Evolutionary conservation across 2,888 invertebrate species (phyloP), one percentile per base, ranked within the genome.

Genomic region (Rotaria socialis): DNA sequence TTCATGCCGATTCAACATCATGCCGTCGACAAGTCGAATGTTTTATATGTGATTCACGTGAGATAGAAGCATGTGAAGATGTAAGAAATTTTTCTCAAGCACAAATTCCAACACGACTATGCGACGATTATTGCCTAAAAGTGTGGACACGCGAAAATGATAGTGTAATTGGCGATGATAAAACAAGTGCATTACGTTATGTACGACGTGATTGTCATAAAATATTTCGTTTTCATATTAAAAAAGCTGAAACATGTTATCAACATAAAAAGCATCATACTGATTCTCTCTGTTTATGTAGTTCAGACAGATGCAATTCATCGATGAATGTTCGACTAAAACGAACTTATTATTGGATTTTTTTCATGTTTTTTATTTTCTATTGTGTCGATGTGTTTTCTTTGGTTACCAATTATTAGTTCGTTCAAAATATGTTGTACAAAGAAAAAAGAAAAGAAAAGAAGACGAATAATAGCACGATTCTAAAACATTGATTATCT

Each of bases 71-170:
- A n/a, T 80, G 80, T 47, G 80, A 80, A 80, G 47, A 80, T 80
- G 41, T 47, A 47, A 41, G n/a, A n/a, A 80, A 41, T 47, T 80
- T 80, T 80, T n/a, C 47, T 47, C 80, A 80, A 80, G 35, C 16
- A 47, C 80, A 80, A 47, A 80, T 80, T 16, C 80, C 80, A n/a
- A 80, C 80, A 47, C 43, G 47, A 14, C 47, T 80, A 80, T 80
- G 80, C n/a, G 80, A 80, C 35, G 80, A 80, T 80, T 80, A 80
- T 47, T 80, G 80, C n/a, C n/a, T 80, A 24, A 80, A 80, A 80
- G 8, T 80, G 80, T 80, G 80, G 80, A 80, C 80, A 47, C 80
- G 80, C 47, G 80, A 80, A 80, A 80, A 80, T 47, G 80, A 80
- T 24, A 80, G 22, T 80, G n/a, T 80, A 7, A 4, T n/a, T 5